Conservation (phyloP, 2,888 invertebrate species). For the Agonopterix alstromeriana region DNA sequence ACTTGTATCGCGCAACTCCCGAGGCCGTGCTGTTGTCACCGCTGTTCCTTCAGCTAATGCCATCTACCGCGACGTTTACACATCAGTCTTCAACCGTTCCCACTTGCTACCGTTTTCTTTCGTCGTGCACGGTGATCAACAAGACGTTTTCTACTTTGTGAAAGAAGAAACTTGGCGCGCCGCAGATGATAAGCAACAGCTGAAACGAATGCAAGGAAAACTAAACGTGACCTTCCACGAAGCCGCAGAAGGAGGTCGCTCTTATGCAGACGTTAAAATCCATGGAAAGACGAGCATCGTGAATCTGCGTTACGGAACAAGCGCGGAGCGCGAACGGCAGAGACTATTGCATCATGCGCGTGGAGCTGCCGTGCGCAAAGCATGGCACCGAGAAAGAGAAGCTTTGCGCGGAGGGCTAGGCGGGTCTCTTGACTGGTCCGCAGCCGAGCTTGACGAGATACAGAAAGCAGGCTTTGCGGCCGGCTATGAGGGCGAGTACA, state of each 20-base stretch:
- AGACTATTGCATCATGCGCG: conserved; percentile 94
- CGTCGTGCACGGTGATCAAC: conserved; percentile 91
- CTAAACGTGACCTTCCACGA: conserved; percentile 95
- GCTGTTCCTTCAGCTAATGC: conserved; percentile 93
- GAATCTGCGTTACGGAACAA: conserved; percentile 96
- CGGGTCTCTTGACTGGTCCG: conserved; percentile 90
- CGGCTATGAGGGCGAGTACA: conserved; percentile 93
- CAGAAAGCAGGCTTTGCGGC: conserved; percentile 88
- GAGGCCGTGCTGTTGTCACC: conserved; percentile 88
- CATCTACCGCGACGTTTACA: conserved; percentile 94
- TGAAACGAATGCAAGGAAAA: conserved; percentile 92
- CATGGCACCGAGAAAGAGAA: conserved; percentile 95
- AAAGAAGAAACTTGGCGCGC: conserved; percentile 95
- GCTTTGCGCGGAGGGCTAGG: conserved; percentile 86
- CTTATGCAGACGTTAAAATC: conserved; percentile 91
- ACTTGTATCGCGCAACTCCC: conserved; percentile 86
- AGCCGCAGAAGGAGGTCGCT: conserved; percentile 84
- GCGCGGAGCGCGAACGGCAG: conserved; percentile 91
- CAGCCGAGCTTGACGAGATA: conserved; percentile 92
- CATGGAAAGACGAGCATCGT: conserved; percentile 93
- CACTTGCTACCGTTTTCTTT: conserved; percentile 91
- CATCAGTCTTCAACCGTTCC: conserved; percentile 93
- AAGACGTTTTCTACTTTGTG: conserved; percentile 95
- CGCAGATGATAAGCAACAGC: conserved; percentile 90
- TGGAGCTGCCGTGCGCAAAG: conserved; percentile 89